Conservation (phyloP, 1,140 invertebrate species). For the Heliconius nattereri region DNA sequence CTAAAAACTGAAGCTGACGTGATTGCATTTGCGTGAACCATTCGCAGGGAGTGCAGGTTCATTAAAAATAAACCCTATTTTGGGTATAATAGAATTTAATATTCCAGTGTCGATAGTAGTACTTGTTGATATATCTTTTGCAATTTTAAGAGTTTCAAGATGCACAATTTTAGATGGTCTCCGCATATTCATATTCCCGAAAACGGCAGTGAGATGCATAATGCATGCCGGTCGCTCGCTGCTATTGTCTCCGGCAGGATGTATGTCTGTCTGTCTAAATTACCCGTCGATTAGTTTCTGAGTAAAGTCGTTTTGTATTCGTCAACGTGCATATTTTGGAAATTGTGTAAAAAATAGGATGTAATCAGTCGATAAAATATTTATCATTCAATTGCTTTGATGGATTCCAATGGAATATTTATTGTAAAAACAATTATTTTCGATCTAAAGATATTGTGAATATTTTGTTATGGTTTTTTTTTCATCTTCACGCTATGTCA, state of each 20-base stretch:
- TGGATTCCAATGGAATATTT: not conserved
- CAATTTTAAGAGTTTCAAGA: conserved; percentile 31
- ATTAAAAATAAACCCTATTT: not conserved
- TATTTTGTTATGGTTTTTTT: no score
- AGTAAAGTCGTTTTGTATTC: conserved; percentile 60
- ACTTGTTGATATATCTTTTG: conserved; percentile 27
- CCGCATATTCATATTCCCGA: conserved; percentile 47
- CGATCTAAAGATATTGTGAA: not conserved
- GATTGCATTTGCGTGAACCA: conserved; percentile 37
- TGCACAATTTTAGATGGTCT: conserved; percentile 41
- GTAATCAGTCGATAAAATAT: conserved; percentile 44
- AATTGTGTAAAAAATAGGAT: conserved; percentile 51
- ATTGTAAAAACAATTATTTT: not conserved
- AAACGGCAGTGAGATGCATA: conserved; percentile 52
- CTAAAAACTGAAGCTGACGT: conserved; percentile 34
- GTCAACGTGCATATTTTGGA: conserved; percentile 36
- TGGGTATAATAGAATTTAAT: not conserved
- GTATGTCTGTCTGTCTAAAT: conserved; percentile 63
- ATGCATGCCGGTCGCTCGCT: conserved; percentile 42
- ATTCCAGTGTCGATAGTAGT: not conserved
- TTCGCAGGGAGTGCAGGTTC: conserved; percentile 15
- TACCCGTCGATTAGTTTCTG: conserved; percentile 63
- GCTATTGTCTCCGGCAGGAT: conserved; percentile 60
- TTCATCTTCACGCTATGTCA: no score
- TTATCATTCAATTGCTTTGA: conserved; percentile 25